Conservation (phyloP, 1,140 invertebrate genomes). For the Drosophila lini region DNA sequence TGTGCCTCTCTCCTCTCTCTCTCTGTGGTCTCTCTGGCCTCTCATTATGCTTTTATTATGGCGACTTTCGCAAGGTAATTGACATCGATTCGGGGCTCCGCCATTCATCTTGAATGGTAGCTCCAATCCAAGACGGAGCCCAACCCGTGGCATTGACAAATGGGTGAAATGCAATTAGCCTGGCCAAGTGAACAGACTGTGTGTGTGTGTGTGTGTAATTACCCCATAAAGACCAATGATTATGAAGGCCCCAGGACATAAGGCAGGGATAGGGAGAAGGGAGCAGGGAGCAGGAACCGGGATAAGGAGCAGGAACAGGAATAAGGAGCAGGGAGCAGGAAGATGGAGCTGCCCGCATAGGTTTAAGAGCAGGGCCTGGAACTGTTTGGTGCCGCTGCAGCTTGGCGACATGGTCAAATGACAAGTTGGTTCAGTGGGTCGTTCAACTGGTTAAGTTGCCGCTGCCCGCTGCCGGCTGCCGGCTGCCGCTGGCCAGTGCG, state of each 20-base stretch:
- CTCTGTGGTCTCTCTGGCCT: not conserved
- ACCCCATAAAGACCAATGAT: slow-evolving; percentile 20
- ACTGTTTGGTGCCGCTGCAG: slow-evolving; percentile 18
- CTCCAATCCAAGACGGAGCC: no score
- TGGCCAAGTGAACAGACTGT: slow-evolving; percentile 3
- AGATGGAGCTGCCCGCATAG: not conserved
- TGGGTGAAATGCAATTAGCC: slow-evolving; percentile 56
- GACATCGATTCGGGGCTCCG: slow-evolving; percentile 58
- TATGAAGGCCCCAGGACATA: not conserved
- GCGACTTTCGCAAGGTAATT: slow-evolving; percentile 74
- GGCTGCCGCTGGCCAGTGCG: slow-evolving; percentile 26
- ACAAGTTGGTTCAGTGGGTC: slow-evolving; percentile 75
- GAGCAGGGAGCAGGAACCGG: not conserved
- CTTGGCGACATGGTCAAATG: slow-evolving; percentile 70
- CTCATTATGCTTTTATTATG: slow-evolving; percentile 65
- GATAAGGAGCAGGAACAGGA: no score
- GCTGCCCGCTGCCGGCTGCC: slow-evolving; percentile 20
- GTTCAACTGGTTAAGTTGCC: slow-evolving; percentile 67
- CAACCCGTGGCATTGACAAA: slow-evolving; percentile 47
- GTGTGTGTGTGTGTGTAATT: slow-evolving; percentile 39
- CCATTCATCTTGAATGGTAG: slow-evolving; percentile 10
- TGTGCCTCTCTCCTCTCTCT: slow-evolving; percentile 25
- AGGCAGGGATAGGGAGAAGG: not conserved
- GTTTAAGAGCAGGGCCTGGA: not conserved
- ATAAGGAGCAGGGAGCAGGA: not conserved